Conservation (phyloP, 2,113 vertebrate species). For the Microcebus murinus region DNA sequence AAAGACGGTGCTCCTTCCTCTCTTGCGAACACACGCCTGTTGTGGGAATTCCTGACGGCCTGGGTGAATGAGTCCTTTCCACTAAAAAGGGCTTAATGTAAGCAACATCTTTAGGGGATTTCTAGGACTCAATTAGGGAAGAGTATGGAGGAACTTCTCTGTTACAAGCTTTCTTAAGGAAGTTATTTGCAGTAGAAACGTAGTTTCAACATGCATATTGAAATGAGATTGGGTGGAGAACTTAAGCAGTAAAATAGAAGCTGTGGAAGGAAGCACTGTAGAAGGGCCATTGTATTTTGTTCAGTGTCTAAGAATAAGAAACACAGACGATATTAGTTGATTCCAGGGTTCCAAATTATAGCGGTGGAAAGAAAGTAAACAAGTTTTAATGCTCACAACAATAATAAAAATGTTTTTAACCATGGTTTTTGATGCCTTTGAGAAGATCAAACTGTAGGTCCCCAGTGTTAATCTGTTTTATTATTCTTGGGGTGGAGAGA, state of each 20-base stretch:
- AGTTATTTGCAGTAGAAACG: background rate
- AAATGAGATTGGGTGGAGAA: background rate
- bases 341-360: background rate
- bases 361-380: background rate
- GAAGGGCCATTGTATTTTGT: background rate
- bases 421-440: background rate
- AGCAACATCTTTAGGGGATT: background rate
- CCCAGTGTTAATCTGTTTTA: background rate
- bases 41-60: background rate
- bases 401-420: background rate
- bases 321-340: background rate
- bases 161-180: background rate
- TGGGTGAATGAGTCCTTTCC: background rate
- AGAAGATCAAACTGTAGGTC: background rate
- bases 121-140: background rate
- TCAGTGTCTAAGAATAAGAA: background rate
- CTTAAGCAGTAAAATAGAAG: background rate
- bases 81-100: background rate
- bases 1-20: background rate
- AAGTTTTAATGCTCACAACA: background rate
- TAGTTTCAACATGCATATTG: background rate
- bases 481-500: background rate
- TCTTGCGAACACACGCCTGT: background rate
- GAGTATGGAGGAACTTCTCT: background rate
- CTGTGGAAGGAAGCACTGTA: background rate